Percentiles rank a stretch among this genome's conserved stretches.
phyloP scores from a whole-genome alignment of 1,140 invertebrate species.

The Pseudomyrmex dendroicus region DNA sequence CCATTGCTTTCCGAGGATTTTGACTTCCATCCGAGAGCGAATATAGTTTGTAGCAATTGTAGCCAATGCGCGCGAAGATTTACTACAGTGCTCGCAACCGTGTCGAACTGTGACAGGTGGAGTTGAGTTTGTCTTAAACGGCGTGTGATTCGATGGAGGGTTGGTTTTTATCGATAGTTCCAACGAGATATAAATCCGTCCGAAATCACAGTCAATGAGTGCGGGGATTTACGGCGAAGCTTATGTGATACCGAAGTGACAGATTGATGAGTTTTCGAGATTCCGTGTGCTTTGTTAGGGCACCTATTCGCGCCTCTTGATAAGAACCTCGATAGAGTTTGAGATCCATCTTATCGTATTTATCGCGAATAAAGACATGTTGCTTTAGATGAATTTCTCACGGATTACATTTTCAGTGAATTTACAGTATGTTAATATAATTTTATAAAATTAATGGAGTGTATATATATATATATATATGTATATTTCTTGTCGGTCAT shows the following conservation, averaged over 20 bases:
- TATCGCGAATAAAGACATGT: background rate
- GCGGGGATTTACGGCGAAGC: constrained; percentile 30
- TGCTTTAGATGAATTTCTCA: background rate
- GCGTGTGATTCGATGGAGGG: background rate
- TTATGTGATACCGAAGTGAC: constrained; percentile 37
- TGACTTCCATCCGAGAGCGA: background rate
- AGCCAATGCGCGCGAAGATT: constrained; percentile 9
- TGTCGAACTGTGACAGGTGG: constrained; percentile 20
- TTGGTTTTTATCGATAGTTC: constrained; percentile 7
- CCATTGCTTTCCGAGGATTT: background rate
- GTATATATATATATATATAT: background rate
- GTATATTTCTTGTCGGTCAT: background rate
- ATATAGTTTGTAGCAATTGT: background rate
- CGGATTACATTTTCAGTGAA: background rate
- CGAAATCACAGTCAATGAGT: constrained; percentile 31
- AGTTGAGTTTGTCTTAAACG: background rate
- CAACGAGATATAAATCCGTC: background rate
- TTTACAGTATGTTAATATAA: too few relatives aligned
- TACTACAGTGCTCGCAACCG: constrained; percentile 5
- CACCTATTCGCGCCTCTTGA: too few relatives aligned
- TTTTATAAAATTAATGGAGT: background rate
- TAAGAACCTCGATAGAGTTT: background rate
- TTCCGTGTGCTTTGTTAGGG: constrained; percentile 13
- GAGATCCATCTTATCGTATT: constrained; percentile 9
- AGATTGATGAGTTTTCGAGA: constrained; percentile 52